Conservation (phyloP, 2,113 vertebrate species). For the Fulmarus glacialis region DNA sequence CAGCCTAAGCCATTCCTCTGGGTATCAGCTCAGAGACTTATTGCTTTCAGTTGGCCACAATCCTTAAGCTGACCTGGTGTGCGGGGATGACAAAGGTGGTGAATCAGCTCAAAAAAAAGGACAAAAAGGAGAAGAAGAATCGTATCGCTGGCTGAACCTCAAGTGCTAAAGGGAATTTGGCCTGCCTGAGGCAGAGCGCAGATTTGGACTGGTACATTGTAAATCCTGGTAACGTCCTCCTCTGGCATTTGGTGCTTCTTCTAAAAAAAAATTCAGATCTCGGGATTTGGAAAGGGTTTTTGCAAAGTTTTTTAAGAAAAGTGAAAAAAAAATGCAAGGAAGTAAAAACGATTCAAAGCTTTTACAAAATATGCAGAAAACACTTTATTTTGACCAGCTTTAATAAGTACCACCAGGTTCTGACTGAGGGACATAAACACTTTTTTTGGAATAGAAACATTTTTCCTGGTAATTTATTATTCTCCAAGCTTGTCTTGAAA, state of each 20-base stretch:
- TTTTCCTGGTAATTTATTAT: neutral
- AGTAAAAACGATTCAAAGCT: neutral
- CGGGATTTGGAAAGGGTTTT: neutral
- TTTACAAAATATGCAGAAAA: neutral
- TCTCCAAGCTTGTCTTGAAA: neutral
- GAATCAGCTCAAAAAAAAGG: neutral
- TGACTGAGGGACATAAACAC: neutral
- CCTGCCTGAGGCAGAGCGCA: neutral
- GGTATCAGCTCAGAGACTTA: neutral
- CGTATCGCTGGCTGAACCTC: neutral
- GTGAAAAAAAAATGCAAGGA: neutral
- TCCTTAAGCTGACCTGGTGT: neutral
- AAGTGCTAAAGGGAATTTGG: neutral
- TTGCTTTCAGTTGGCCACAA: neutral
- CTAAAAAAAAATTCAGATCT: neutral
- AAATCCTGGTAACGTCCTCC: neutral
- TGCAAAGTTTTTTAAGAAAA: neutral
- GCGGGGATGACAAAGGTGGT: accelerated
- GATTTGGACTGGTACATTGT: neutral
- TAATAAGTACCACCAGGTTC: neutral
- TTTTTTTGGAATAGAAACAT: neutral
- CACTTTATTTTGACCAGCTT: neutral
- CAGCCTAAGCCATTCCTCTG: neutral
- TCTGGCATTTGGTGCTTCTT: neutral
- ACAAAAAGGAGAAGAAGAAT: neutral